These are phyloP conservation scores for Leptobrachium ailaonicum DNA, from an alignment of 2,113 vertebrate genomes.

Conservation along the genomic window DNA sequence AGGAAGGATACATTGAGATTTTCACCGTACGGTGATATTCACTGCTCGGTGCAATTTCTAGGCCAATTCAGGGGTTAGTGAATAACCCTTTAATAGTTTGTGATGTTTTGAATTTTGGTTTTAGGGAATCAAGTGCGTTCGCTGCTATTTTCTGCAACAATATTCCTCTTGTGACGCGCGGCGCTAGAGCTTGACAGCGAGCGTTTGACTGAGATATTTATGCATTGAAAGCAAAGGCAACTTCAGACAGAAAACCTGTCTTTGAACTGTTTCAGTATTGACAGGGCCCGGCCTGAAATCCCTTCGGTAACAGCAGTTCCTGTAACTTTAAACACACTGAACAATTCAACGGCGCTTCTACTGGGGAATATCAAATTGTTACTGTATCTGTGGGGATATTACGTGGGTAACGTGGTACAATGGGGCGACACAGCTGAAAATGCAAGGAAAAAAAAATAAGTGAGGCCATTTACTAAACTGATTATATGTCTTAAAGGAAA, in stretches of 20 bases:
- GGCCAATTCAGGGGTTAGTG: too few species aligned
- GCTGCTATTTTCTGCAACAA: background rate
- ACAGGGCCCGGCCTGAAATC: constrained; percentile 8
- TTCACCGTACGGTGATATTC: too few species aligned
- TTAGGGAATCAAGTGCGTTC: background rate
- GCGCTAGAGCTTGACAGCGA: background rate
- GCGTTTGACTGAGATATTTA: constrained; percentile 33
- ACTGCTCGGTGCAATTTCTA: too few species aligned
- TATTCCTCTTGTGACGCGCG: constrained; percentile 1
- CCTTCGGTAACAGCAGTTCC: constrained; percentile 11
- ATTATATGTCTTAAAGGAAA: too few species aligned
- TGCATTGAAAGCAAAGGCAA: constrained; percentile 28
- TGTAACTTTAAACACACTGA: constrained; percentile 8
- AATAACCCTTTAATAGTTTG: background rate
- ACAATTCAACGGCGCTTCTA: constrained; percentile 1
- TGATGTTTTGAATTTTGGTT: background rate
- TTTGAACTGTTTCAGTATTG: constrained; percentile 17
- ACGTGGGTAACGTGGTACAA: background rate
- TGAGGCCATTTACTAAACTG: background rate
- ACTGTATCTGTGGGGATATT: background rate
- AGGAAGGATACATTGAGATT: too few species aligned
- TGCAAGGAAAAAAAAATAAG: background rate
- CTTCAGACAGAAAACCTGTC: constrained; percentile 17
- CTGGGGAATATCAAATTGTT: constrained; percentile 21
- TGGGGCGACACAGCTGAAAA: background rate